Evolutionary conservation across 1,140 invertebrate species (phyloP), one percentile per base, ranked within the genome.

Genomic region (Patella vulgata): DNA sequence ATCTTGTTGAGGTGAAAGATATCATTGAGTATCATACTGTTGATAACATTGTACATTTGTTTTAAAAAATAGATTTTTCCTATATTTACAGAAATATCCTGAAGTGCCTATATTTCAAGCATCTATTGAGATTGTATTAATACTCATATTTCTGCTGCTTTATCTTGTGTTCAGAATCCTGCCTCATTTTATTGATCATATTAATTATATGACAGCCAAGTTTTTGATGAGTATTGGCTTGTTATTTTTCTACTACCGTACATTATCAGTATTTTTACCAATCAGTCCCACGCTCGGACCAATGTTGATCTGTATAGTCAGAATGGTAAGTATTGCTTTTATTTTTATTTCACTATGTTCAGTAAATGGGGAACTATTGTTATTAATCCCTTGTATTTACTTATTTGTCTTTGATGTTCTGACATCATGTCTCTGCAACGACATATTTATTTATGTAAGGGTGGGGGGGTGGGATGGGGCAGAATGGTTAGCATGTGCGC

Each of bases 201-300:
- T 69, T 1, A 63, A 72, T 55, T 78, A 74, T 42, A 71, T 73
- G 42, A 66, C 70, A 28, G 62, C 73, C 44, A 79, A 78, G 66
- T 70, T 75, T 23, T 56, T 82, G 14, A 58, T 82, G 53, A 74
- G 75, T 51, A 42, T 77, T 31, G 78, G 66, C 17, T 51, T 86
- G 6, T 65, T 86, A 0, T 85, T 83, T 66, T 85, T 85, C 68
- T 86, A 83, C 67, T 86, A 84, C 61, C 70, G 85, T 27, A 69
- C 83, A 14, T 74, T 85, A 42, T 75, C 72, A 25, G 78, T 83
- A 11, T 83, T 83, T 66, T 62, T 86, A 3, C 84, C 84, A 2
- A 85, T 86, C 28, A 85, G 82, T 50, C 82, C 82, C 8, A 85
- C 82, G 0, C 68, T 86, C 3, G 85, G 85, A 44, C 84, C 83